phyloP scores from a whole-genome alignment of 2,888 invertebrate species.

The Kuschelorhynchus macadamiae region DNA sequence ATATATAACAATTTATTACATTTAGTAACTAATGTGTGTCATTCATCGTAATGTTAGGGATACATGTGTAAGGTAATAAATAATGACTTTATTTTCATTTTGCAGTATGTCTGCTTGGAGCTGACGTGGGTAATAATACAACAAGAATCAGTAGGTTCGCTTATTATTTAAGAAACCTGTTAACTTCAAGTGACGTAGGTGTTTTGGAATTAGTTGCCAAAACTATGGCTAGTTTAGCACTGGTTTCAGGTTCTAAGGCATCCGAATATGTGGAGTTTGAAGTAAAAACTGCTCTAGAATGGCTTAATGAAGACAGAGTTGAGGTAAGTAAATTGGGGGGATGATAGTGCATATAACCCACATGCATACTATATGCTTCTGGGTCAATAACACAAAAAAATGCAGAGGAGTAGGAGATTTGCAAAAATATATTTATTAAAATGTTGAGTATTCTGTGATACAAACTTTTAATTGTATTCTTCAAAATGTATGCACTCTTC shows the following conservation, averaged over 20 bases:
- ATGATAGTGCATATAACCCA: too few relatives aligned
- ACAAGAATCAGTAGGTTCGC: slow-evolving; percentile 93
- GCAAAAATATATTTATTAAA: too few relatives aligned
- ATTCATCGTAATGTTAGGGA: too few relatives aligned
- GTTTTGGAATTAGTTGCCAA: slow-evolving; percentile 97
- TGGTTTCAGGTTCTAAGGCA: slow-evolving; percentile 92
- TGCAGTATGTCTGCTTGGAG: slow-evolving; percentile 92
- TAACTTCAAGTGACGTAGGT: slow-evolving; percentile 91
- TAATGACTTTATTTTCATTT: slow-evolving; percentile 53
- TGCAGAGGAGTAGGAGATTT: too few relatives aligned
- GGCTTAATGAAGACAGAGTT: slow-evolving; percentile 91
- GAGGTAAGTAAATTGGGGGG: slow-evolving; percentile 76
- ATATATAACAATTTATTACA: too few relatives aligned
- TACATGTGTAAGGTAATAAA: too few relatives aligned
- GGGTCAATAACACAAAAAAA: too few relatives aligned
- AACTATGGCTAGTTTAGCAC: slow-evolving; percentile 93
- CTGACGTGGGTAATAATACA: slow-evolving; percentile 93
- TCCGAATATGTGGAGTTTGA: slow-evolving; percentile 99
- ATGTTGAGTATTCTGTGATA: too few relatives aligned
- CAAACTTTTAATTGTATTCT: too few relatives aligned
- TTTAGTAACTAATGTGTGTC: too few relatives aligned
- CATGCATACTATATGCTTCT: too few relatives aligned
- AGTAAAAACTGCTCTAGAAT: slow-evolving; percentile 95
- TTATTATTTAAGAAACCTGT: slow-evolving; percentile 89
- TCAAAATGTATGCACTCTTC: too few relatives aligned